Evolutionary conservation across 1,140 invertebrate species (phyloP).

Genomic region (Drosophila tani): DNA sequence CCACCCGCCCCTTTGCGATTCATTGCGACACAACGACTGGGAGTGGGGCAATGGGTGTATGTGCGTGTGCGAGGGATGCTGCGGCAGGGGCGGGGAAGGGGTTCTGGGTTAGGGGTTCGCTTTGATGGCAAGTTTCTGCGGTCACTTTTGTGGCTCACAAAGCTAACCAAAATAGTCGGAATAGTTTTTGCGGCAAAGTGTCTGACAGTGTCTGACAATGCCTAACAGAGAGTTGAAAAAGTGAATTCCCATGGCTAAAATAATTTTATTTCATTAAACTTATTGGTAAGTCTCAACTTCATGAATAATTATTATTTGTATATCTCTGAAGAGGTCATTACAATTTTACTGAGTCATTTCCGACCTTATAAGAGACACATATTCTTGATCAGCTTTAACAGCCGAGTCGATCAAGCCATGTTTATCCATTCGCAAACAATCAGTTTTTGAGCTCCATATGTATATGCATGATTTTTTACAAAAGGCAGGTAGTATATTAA

Average conservation of each 20-base stretch:
- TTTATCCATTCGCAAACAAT: too few relatives aligned
- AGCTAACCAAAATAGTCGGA: constrained; percentile 29
- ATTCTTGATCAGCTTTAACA: too few relatives aligned
- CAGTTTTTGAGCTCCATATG: too few relatives aligned
- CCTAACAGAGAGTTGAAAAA: neutral
- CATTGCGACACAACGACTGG: constrained; percentile 53
- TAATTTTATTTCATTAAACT: neutral
- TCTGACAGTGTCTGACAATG: constrained; percentile 11
- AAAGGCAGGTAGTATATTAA: too few relatives aligned
- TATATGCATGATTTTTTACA: too few relatives aligned
- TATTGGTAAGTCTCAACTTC: neutral
- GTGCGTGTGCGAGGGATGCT: constrained; percentile 11
- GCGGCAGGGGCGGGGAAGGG: constrained; percentile 1
- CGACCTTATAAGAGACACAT: too few relatives aligned
- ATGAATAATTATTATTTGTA: too few relatives aligned
- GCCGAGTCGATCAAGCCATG: too few relatives aligned
- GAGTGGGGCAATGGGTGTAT: constrained; percentile 30
- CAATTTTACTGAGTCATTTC: too few relatives aligned
- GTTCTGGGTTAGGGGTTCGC: constrained; percentile 8
- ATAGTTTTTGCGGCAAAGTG: constrained; percentile 30
- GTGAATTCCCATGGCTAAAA: neutral
- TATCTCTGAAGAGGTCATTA: too few relatives aligned
- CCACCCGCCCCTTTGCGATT: constrained; percentile 40
- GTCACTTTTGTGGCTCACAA: constrained; percentile 65
- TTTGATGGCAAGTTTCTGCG: constrained; percentile 57